Conservation (phyloP, 2,888 invertebrate species). For the Lissonota sp. region DNA sequence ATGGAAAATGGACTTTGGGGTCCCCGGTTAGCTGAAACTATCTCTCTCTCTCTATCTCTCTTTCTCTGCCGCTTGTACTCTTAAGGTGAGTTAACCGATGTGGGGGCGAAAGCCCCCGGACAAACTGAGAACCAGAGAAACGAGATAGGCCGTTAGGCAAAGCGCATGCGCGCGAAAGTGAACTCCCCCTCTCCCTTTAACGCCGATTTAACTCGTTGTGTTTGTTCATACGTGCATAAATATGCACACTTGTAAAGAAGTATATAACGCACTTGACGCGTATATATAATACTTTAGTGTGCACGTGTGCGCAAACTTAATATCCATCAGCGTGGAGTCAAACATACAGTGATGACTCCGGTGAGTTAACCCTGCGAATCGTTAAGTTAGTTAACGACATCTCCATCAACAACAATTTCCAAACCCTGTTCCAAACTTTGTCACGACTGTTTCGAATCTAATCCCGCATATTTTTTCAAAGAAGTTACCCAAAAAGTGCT, state of each 20-base stretch:
- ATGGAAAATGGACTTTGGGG: slow-evolving; percentile 77
- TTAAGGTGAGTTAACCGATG: slow-evolving; percentile 47
- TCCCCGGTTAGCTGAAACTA: slow-evolving; percentile 67
- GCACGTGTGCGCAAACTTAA: slow-evolving; percentile 11
- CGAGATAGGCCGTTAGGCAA: background rate
- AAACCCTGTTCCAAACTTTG: no score
- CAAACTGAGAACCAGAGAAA: slow-evolving; percentile 40
- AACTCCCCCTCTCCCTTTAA: slow-evolving; percentile 21
- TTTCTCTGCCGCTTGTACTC: slow-evolving; percentile 28
- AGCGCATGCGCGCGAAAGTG: slow-evolving; percentile 53
- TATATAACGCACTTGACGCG: slow-evolving; percentile 3
- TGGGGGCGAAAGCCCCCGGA: slow-evolving; percentile 56
- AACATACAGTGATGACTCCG: slow-evolving; percentile 2
- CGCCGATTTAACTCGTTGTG: slow-evolving; percentile 7
- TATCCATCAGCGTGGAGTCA: background rate
- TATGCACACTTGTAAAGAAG: no score
- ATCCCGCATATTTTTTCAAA: no score
- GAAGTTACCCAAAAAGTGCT: no score
- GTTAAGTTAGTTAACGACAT: no score
- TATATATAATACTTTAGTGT: slow-evolving; percentile 8
- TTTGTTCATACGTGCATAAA: background rate
- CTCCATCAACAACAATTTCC: no score
- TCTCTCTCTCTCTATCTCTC: slow-evolving; percentile 65
- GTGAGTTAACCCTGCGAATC: no score
- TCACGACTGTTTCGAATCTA: no score